Evolutionary conservation across 2,888 invertebrate species (phyloP).

Genomic region (Phaonia tiefii): DNA sequence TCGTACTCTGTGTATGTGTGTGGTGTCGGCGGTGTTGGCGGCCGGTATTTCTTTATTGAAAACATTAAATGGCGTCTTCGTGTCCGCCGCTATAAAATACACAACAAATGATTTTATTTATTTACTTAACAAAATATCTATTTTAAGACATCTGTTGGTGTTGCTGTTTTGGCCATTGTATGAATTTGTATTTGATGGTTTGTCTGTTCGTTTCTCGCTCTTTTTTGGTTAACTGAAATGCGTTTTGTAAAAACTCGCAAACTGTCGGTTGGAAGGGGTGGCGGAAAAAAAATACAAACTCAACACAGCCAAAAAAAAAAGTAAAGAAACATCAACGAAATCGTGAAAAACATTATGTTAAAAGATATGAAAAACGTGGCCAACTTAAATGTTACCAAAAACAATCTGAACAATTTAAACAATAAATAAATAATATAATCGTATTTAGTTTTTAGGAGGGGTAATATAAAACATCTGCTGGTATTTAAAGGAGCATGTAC

Average conservation of each 20-base stretch:
- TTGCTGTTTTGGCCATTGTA: no score
- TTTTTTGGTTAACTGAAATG: no score
- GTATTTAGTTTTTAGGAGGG: no score
- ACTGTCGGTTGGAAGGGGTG: no score
- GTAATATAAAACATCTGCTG: background rate
- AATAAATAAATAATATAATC: no score
- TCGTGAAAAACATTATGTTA: constrained; percentile 14
- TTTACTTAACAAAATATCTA: constrained; percentile 42
- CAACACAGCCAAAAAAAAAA: no score
- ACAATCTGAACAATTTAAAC: background rate
- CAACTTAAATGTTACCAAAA: background rate
- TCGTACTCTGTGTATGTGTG: background rate
- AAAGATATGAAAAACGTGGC: constrained; percentile 8
- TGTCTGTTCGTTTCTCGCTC: background rate
- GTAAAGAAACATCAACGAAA: background rate
- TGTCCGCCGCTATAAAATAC: constrained; percentile 38
- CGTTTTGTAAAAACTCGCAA: no score
- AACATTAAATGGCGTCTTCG: constrained; percentile 56
- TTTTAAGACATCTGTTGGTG: constrained; percentile 27
- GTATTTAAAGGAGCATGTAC: background rate
- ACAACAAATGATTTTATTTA: constrained; percentile 50
- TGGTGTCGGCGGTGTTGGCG: background rate
- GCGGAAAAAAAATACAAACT: no score
- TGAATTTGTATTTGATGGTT: background rate
- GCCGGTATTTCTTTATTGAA: background rate